Percentiles rank a stretch among this genome's conserved stretches.
phyloP scores from a whole-genome alignment of 2,113 vertebrate genomes.

The Acrocephalus arundinaceus region DNA sequence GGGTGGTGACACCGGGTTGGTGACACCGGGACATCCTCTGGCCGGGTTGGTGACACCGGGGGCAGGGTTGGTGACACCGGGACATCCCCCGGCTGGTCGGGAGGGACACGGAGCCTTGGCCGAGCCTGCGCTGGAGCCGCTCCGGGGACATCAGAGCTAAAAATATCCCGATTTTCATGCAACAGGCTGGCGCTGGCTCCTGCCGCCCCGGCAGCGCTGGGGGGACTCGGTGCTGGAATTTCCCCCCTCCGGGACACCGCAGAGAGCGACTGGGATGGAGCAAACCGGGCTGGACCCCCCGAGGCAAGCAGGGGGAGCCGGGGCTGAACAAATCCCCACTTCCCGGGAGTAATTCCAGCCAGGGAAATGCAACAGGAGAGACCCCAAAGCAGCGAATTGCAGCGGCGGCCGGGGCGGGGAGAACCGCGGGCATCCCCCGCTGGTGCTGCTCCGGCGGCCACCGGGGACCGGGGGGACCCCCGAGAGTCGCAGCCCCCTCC shows the following conservation, averaged over 20 bases:
- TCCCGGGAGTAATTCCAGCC: not conserved
- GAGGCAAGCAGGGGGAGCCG: rapidly evolving
- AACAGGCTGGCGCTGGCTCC: constrained; percentile 19
- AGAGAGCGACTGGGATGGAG: not conserved
- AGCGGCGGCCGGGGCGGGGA: not conserved
- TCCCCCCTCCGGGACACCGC: not conserved
- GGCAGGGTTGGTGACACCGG: too few species aligned
- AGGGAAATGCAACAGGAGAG: not conserved
- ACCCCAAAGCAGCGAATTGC: too few species aligned
- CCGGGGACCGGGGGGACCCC: not conserved
- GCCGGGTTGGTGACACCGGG: too few species aligned
- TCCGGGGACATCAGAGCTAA: constrained; percentile 11
- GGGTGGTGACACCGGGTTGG: too few species aligned
- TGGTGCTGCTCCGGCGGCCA: not conserved
- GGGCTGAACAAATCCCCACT: not conserved
- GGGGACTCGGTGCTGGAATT: not conserved
- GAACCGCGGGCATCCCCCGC: not conserved
- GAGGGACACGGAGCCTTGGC: not conserved
- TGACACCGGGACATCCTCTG: too few species aligned
- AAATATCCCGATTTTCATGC: constrained; percentile 28
- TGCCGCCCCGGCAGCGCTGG: not conserved
- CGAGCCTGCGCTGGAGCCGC: not conserved
- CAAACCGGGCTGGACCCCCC: not conserved
- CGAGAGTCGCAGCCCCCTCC: not conserved
- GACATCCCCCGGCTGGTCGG: not conserved